These are phyloP conservation scores for Oryzias curvinotus DNA, from an alignment of 2,113 vertebrate genomes.

Conservation along the genomic window DNA sequence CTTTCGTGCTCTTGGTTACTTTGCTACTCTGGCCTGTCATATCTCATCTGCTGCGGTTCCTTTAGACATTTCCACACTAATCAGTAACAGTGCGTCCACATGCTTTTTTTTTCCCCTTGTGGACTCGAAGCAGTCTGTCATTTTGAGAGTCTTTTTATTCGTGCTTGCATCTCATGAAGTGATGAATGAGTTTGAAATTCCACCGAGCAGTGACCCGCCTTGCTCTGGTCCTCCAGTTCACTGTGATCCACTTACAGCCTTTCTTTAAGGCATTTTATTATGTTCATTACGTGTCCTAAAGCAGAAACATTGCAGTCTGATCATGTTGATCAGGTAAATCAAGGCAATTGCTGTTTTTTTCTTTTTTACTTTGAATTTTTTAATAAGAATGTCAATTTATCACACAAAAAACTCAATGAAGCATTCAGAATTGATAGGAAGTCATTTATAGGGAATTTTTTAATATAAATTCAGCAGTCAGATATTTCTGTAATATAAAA, in stretches of 20 bases:
- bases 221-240: constrained; percentile 14
- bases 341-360: too few species aligned
- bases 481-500: too few species aligned
- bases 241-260: constrained; percentile 17
- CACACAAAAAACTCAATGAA: too few species aligned
- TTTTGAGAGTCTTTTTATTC: constrained; percentile 39
- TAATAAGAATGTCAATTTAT: too few species aligned
- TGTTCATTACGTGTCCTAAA: constrained; percentile 34
- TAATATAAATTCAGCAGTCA: too few species aligned
- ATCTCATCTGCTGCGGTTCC: constrained; percentile 46
- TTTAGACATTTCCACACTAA: constrained; percentile 40
- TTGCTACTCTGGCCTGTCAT: constrained; percentile 33
- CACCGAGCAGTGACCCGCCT: constrained; percentile 6
- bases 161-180: constrained; percentile 26
- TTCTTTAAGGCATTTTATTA: constrained; percentile 24
- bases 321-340: constrained; percentile 8
- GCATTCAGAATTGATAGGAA: too few species aligned
- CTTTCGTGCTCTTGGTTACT: constrained; percentile 12
- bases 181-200: constrained; percentile 48
- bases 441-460: too few species aligned
- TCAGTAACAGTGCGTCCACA: constrained; percentile 40
- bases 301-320: constrained; percentile 34
- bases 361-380: too few species aligned
- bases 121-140: constrained; percentile 36
- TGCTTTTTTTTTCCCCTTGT: constrained; percentile 12